Evolutionary conservation across 2,113 vertebrate genomes (phyloP).

Genomic region (Poeciliopsis retropinna): DNA sequence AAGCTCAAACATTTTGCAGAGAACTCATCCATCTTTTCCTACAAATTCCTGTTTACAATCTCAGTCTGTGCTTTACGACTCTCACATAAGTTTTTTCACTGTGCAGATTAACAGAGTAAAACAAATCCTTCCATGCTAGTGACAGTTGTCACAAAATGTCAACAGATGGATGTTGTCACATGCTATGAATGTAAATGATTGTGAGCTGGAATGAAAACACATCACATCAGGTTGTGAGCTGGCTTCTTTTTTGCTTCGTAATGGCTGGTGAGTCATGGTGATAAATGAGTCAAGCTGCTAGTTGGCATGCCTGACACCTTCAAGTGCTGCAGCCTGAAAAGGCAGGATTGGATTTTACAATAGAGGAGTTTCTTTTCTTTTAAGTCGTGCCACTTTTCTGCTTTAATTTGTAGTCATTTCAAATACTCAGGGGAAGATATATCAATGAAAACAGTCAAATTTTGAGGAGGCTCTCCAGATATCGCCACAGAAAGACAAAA

Average conservation of each 20-base stretch:
- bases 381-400: constrained; percentile 7
- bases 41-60: background rate
- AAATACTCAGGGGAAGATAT: background rate
- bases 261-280: constrained; percentile 67
- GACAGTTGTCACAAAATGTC: constrained; percentile 16
- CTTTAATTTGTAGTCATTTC: constrained; percentile 5
- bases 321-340: constrained; percentile 44
- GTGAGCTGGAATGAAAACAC: constrained; percentile 42
- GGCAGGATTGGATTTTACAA: constrained; percentile 21
- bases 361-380: background rate
- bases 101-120: background rate
- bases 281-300: constrained; percentile 67
- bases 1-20: background rate
- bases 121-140: constrained; percentile 2
- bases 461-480: constrained; percentile 6
- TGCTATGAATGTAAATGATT: constrained; percentile 41
- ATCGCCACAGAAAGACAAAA: background rate
- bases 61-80: background rate
- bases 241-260: constrained; percentile 50
- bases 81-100: background rate
- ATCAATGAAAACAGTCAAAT: background rate
- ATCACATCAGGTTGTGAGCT: constrained; percentile 41
- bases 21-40: background rate
- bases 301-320: constrained; percentile 41
- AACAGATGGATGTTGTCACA: constrained; percentile 32